Percentiles rank a stretch among this genome's conserved stretches.
Evolutionary conservation across 2,888 invertebrate genomes (phyloP).

Genomic region (Frankliniella fusca): DNA sequence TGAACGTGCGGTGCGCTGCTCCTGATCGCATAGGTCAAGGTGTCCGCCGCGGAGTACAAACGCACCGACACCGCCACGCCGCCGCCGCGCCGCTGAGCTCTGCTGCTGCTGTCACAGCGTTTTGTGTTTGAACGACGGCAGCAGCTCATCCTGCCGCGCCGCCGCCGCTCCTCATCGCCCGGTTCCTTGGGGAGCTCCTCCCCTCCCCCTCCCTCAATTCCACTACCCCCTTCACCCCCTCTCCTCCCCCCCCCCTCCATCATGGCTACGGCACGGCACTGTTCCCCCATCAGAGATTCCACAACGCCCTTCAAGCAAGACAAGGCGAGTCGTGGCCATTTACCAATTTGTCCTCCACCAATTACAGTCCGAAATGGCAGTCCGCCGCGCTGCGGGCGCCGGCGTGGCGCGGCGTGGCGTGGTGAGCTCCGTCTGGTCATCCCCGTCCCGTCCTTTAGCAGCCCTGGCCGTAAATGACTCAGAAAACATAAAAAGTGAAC

Average conservation of each 20-base stretch:
- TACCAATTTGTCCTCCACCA: constrained; percentile 20
- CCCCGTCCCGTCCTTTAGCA: too few relatives aligned
- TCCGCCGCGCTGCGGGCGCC: not conserved
- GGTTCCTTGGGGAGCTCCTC: not conserved
- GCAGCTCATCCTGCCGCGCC: not conserved
- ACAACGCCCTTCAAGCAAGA: constrained; percentile 19
- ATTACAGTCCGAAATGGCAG: constrained; percentile 17
- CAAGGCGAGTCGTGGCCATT: constrained; percentile 11
- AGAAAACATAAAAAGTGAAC: constrained; percentile 6
- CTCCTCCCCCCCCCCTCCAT: not conserved
- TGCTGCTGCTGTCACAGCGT: too few relatives aligned
- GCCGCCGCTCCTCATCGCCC: not conserved
- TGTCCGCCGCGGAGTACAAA: too few relatives aligned
- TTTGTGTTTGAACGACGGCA: too few relatives aligned
- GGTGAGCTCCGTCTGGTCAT: too few relatives aligned
- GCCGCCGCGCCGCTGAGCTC: too few relatives aligned
- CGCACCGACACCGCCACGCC: too few relatives aligned
- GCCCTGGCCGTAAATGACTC: constrained; percentile 4
- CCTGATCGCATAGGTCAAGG: too few relatives aligned
- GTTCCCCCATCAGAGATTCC: not conserved
- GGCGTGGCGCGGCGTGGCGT: not conserved
- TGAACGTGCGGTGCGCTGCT: too few relatives aligned
- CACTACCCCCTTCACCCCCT: not conserved
- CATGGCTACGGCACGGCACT: not conserved
- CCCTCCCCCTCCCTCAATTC: too few relatives aligned